Conservation (phyloP, 2,888 invertebrate genomes). For the Lithosia quadra region DNA sequence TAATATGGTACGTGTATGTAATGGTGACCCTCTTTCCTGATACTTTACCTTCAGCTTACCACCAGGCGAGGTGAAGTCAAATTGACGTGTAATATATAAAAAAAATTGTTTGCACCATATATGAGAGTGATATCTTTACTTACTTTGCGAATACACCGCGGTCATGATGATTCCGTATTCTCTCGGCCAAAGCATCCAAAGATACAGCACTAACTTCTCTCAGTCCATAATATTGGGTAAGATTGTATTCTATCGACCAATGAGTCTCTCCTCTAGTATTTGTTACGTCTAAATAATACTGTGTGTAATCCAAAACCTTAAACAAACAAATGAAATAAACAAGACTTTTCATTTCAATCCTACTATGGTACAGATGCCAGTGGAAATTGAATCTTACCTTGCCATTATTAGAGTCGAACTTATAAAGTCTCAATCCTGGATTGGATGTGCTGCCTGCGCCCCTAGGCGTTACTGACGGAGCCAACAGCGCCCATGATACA, state of each 20-base stretch:
- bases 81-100: too few species aligned
- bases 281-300: slow-evolving; percentile 95
- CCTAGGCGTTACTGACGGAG: slow-evolving; percentile 96
- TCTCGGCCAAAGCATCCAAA: slow-evolving; percentile 92
- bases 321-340: slow-evolving; percentile 27
- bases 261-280: slow-evolving; percentile 90
- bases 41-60: too few species aligned
- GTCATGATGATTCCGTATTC: slow-evolving; percentile 91
- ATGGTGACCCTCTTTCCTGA: too few species aligned
- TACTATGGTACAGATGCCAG: not conserved
- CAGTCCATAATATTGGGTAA: slow-evolving; percentile 94
- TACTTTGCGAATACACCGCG: slow-evolving; percentile 91
- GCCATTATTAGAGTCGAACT: slow-evolving; percentile 95
- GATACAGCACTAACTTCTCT: slow-evolving; percentile 92
- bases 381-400: slow-evolving; percentile 85
- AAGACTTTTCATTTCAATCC: not conserved
- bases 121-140: too few species aligned
- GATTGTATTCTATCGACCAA: slow-evolving; percentile 95
- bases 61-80: too few species aligned
- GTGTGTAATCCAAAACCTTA: slow-evolving; percentile 95
- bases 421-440: slow-evolving; percentile 95
- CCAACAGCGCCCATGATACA: slow-evolving; percentile 95
- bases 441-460: slow-evolving; percentile 94
- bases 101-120: too few species aligned
- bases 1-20: too few species aligned